Conservation (phyloP, 2,888 invertebrate species). For the Rotaria macrura region DNA sequence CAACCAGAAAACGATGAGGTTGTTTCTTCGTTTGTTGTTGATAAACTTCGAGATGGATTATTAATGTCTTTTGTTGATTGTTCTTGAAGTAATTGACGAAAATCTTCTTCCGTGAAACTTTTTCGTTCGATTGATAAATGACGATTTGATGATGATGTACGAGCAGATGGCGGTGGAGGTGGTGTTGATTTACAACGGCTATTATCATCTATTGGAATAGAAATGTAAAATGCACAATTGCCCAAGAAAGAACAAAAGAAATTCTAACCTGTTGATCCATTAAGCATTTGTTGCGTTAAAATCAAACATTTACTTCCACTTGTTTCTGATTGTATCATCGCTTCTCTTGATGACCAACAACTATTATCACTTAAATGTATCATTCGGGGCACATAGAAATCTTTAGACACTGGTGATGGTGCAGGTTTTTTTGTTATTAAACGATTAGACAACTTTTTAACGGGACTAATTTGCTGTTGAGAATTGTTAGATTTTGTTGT, state of each 20-base stretch:
- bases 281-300: background rate
- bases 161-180: background rate
- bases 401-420: background rate
- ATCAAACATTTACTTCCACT: background rate
- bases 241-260: background rate
- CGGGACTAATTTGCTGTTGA: background rate
- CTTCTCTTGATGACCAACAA: constrained; percentile 20
- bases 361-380: constrained; percentile 5
- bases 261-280: background rate
- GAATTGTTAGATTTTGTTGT: background rate
- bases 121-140: background rate
- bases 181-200: background rate
- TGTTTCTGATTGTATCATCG: background rate
- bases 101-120: constrained; percentile 18
- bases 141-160: background rate
- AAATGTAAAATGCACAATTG: background rate
- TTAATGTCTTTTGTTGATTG: background rate
- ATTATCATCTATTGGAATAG: background rate
- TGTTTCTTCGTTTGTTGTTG: constrained; percentile 16
- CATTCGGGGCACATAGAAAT: background rate
- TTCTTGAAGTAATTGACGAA: constrained; percentile 13
- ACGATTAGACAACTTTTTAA: background rate
- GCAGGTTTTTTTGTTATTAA: background rate
- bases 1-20: constrained; percentile 1
- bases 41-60: background rate